phyloP scores from a whole-genome alignment of 2,888 invertebrate genomes.

The Sinohyriopsis cumingii region DNA sequence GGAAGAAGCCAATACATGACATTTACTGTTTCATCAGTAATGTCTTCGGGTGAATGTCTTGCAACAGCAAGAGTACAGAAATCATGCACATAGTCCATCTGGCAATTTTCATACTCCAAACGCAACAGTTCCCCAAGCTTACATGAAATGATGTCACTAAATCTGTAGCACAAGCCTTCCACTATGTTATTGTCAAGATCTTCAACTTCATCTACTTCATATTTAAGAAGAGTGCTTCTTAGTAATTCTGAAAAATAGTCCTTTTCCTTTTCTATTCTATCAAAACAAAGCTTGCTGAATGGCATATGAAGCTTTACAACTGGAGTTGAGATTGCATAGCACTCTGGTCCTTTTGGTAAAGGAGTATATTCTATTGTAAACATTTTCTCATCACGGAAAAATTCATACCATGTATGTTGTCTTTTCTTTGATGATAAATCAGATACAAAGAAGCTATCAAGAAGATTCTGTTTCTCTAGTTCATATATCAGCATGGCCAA shows the following conservation, averaged over 20 bases:
- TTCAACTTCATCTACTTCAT: constrained; percentile 32
- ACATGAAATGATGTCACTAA: constrained; percentile 18
- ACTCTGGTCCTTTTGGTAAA: constrained; percentile 33
- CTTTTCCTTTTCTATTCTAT: constrained; percentile 24
- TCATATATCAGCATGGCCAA: constrained; percentile 29
- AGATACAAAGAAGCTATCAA: constrained; percentile 25
- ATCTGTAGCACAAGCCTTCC: constrained; percentile 16
- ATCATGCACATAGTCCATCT: constrained; percentile 25
- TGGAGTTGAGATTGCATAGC: constrained; percentile 24
- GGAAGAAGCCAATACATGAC: constrained; percentile 10
- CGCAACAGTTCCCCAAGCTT: constrained; percentile 11
- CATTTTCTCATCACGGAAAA: constrained; percentile 10
- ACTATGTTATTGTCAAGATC: constrained; percentile 27
- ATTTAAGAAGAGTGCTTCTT: constrained; percentile 17
- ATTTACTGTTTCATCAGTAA: not conserved
- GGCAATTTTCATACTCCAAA: constrained; percentile 5
- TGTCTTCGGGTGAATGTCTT: not conserved
- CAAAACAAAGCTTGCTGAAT: constrained; percentile 24
- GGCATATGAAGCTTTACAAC: constrained; percentile 31
- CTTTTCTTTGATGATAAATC: not conserved
- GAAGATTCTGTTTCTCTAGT: constrained; percentile 21
- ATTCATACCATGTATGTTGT: constrained; percentile 4
- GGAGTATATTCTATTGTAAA: constrained; percentile 22
- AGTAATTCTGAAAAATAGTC: constrained; percentile 31
- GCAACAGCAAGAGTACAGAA: constrained; percentile 23